These are phyloP conservation scores for Barypeithes pellucidus DNA, from an alignment of 2,888 invertebrate species.

Conservation along the genomic window DNA sequence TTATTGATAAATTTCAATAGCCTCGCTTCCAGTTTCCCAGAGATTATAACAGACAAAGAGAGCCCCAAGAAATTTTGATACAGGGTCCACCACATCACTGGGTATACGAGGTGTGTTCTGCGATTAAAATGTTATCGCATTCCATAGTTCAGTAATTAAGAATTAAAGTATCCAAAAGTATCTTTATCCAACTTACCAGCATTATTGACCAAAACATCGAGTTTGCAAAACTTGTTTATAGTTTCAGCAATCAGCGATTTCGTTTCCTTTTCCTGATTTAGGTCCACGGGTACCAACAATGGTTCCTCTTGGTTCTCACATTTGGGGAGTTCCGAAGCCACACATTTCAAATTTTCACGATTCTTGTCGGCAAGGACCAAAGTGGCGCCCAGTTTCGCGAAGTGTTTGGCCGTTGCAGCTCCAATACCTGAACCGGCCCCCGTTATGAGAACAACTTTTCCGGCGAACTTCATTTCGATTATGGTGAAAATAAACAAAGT, in stretches of 20 bases:
- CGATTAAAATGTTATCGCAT: no score
- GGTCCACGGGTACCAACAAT: slow-evolving; percentile 79
- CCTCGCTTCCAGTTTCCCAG: no score
- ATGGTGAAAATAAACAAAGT: not conserved
- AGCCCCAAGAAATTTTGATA: no score
- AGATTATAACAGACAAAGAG: no score
- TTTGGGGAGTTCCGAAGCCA: slow-evolving; percentile 74
- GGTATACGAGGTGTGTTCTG: no score
- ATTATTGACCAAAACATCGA: slow-evolving; percentile 90
- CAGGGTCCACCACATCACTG: no score
- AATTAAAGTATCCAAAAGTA: no score
- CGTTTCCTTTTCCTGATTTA: slow-evolving; percentile 83
- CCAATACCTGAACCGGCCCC: slow-evolving; percentile 93
- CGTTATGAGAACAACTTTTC: slow-evolving; percentile 83
- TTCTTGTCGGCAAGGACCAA: slow-evolving; percentile 81
- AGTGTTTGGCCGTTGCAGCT: slow-evolving; percentile 84
- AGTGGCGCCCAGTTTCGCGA: slow-evolving; percentile 83
- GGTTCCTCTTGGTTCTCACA: slow-evolving; percentile 74
- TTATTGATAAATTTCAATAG: no score
- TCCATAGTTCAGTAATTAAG: no score
- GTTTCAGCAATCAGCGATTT: slow-evolving; percentile 82
- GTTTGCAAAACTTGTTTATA: slow-evolving; percentile 80
- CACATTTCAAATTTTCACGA: slow-evolving; percentile 77
- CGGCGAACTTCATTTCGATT: slow-evolving; percentile 73
- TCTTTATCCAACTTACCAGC: no score